Conservation (phyloP, 2,888 invertebrate genomes). For the Dryomyza anilis region DNA sequence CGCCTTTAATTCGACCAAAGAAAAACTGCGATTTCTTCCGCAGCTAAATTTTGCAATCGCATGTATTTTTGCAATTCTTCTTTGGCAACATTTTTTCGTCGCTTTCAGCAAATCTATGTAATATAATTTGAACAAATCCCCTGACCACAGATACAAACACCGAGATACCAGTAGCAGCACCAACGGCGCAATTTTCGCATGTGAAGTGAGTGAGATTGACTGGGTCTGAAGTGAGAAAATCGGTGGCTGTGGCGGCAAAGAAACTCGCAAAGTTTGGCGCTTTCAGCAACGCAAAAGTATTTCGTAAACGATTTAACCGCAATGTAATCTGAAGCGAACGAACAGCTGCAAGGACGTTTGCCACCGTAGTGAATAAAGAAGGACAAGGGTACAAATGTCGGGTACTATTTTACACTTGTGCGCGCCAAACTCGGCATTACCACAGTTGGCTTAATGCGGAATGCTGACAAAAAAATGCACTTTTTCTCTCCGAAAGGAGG, state of each 20-base stretch:
- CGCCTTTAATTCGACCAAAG: no score
- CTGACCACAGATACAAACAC: constrained; percentile 22
- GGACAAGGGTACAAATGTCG: no score
- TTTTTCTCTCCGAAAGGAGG: background rate
- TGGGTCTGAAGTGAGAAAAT: background rate
- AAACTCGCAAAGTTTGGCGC: background rate
- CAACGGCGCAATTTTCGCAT: background rate
- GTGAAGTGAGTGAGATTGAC: background rate
- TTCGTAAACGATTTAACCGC: constrained; percentile 16
- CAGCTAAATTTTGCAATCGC: background rate
- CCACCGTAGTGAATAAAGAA: no score
- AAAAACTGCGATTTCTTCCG: no score
- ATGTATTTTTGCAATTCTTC: background rate
- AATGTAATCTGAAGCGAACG: constrained; percentile 9
- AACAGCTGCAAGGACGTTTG: no score
- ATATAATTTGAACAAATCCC: constrained; percentile 25
- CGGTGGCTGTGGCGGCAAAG: background rate
- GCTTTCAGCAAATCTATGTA: background rate
- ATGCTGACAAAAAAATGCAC: background rate
- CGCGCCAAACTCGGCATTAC: constrained; percentile 1
- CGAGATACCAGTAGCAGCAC: background rate
- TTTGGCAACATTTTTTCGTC: background rate
- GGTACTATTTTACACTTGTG: constrained; percentile 23
- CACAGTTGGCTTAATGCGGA: background rate
- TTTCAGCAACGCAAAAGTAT: constrained; percentile 1